Evolutionary conservation across 2,888 invertebrate genomes (phyloP), one percentile per base, ranked within the genome.

Genomic region (Dusona sp.): DNA sequence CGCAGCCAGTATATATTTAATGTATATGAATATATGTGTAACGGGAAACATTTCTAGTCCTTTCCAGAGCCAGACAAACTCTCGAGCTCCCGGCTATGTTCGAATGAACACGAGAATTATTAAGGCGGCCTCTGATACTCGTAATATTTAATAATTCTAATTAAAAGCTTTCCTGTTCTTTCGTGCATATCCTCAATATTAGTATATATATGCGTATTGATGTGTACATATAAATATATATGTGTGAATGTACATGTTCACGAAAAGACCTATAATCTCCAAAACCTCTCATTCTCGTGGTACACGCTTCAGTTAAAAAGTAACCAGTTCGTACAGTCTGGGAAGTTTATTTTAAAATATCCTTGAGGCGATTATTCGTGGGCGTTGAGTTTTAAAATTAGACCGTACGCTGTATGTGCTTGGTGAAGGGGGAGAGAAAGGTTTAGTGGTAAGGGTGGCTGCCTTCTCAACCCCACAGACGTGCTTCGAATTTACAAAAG

Each of bases 121-220:
- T 64, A 57, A 86, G 81, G 70, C 84, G 29, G 51, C 38, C 65
- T 83, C 70, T 68, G 77, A 73, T 83, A 22, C 78, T 79, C 78
- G 83, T 86, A 75, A 86, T 81, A 86, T 86, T 86, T 86, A 86
- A 86, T 86, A 84, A 86, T 86, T 81, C 81, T 81, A 86, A 86
- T 86, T 84, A 86, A 86, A 86, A 86, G 86, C 86, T 86, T 83
- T 78, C 74, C 78, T 73, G 68, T 36, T 79, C 70, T 68, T 82
- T 80, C 78, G 74, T 81, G 86, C 83, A 73, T 84, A 68, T 77
- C 42, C 45, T 57, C 48, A 19, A 81, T 33, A 16, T 72, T n/a
- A 8, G 48, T 42, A 65, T 29, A 51, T 25, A 13, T 33, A 68
- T 36, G 22, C 22, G 61, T 11, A 22, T 38, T 13, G 38, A 38